These are phyloP conservation scores for Enteromius mattozi DNA, from an alignment of 2,797 vertebrate species.

Conservation along the genomic window DNA sequence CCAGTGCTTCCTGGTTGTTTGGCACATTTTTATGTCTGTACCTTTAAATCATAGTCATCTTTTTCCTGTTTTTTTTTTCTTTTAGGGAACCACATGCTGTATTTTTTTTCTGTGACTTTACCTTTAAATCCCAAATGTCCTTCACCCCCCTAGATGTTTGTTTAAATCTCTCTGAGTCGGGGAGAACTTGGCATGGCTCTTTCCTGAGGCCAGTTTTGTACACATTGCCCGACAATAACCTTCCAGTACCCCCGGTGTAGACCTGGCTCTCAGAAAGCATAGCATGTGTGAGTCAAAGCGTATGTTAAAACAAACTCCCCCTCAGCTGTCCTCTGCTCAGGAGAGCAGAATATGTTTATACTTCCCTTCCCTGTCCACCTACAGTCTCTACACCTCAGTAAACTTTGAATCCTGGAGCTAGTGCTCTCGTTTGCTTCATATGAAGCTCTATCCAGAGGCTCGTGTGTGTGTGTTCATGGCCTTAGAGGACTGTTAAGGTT, in stretches of 20 bases:
- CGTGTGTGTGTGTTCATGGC: conserved; percentile 57
- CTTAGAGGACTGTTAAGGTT: conserved; percentile 54
- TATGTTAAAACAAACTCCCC: conserved; percentile 49
- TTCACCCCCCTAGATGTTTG: background rate
- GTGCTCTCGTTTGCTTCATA: conserved; percentile 9
- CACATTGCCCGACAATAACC: conserved; percentile 38
- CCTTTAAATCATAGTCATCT: background rate
- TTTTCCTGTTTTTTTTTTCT: background rate
- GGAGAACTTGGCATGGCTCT: conserved; percentile 1
- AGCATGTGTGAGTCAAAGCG: conserved; percentile 26
- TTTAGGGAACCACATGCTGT: background rate
- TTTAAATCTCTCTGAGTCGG: background rate
- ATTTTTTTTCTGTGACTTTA: background rate
- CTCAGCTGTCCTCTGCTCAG: conserved; percentile 58
- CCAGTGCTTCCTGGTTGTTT: background rate
- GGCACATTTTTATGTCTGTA: background rate
- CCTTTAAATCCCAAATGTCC: conserved; percentile 34
- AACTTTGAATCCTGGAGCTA: conserved; percentile 33
- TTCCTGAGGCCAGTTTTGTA: conserved; percentile 32
- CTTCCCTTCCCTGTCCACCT: conserved; percentile 30
- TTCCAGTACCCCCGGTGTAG: conserved; percentile 22
- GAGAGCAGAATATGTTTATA: conserved; percentile 56
- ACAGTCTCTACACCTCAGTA: conserved; percentile 62
- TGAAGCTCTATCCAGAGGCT: conserved; percentile 15
- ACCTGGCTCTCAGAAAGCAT: conserved; percentile 2